Percentiles rank a stretch among this genome's conserved stretches.
Evolutionary conservation across 2,113 vertebrate species (phyloP).

Genomic region (Menura novaehollandiae): DNA sequence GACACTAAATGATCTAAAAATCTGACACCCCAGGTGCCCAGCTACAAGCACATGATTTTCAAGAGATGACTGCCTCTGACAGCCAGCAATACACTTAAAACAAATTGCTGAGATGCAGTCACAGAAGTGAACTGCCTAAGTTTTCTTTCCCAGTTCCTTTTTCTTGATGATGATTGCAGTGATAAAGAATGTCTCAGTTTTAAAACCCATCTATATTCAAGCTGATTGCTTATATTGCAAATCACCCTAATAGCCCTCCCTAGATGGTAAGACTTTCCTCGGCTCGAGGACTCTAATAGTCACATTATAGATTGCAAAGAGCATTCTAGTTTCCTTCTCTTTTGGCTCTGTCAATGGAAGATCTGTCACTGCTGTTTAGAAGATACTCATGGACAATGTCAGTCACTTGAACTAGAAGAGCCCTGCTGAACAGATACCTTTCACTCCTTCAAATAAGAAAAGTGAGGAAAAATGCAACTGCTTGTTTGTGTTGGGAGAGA

Average conservation of each 20-base stretch:
- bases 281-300: neutral
- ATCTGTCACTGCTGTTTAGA: neutral
- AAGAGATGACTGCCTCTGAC: neutral
- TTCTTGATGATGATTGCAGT: neutral
- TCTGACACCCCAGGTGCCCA: neutral
- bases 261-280: neutral
- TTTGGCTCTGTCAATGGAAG: neutral
- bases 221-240: neutral
- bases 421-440: neutral
- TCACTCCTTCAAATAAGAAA: neutral
- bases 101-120: neutral
- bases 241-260: neutral
- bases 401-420: neutral
- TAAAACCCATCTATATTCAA: neutral
- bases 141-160: neutral
- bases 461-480: neutral
- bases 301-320: neutral
- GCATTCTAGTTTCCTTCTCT: neutral
- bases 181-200: neutral
- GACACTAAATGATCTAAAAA: neutral
- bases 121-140: neutral
- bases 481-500: fast-evolving
- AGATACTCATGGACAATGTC: neutral
- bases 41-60: neutral
- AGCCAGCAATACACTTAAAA: neutral